Evolutionary conservation across 2,888 invertebrate genomes (phyloP).

Genomic region (Oscheius sp.): DNA sequence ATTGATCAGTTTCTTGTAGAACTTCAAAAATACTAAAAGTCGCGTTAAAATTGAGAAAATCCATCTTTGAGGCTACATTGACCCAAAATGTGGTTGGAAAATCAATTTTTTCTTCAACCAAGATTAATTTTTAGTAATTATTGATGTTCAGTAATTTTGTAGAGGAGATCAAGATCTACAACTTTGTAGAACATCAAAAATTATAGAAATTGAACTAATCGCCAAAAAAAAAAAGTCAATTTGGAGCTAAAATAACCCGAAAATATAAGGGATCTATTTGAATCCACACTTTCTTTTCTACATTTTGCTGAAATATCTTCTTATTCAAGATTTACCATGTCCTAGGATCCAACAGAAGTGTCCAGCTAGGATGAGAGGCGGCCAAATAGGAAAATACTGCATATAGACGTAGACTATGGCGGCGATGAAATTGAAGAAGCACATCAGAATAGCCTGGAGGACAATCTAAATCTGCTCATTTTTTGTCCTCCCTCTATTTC

Average conservation of each 20-base stretch:
- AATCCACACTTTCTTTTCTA: no score
- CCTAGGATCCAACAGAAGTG: conserved; percentile 6
- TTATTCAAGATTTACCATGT: not conserved
- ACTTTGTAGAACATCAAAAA: no score
- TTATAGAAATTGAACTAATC: no score
- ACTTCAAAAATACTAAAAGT: no score
- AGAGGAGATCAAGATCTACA: no score
- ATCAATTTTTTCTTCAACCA: not conserved
- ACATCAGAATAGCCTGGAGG: conserved; percentile 8
- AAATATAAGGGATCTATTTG: no score
- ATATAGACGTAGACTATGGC: conserved; percentile 16
- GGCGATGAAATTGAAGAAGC: conserved; percentile 5
- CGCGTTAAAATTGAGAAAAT: not conserved
- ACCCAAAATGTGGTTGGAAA: not conserved
- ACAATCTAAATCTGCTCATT: not conserved
- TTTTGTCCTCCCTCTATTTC: not conserved
- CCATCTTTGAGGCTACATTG: not conserved
- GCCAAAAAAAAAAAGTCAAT: no score
- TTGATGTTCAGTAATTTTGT: not conserved
- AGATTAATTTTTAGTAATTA: not conserved
- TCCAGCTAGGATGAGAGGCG: not conserved
- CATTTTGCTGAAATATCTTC: not conserved
- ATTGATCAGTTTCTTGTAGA: no score
- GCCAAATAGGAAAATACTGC: conserved; percentile 17
- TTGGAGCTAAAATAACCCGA: no score